A percentile compares a stretch with the other conserved stretches of the same genome.
phyloP scores from a whole-genome alignment of 2,888 invertebrate species.

The Helleia helle region DNA sequence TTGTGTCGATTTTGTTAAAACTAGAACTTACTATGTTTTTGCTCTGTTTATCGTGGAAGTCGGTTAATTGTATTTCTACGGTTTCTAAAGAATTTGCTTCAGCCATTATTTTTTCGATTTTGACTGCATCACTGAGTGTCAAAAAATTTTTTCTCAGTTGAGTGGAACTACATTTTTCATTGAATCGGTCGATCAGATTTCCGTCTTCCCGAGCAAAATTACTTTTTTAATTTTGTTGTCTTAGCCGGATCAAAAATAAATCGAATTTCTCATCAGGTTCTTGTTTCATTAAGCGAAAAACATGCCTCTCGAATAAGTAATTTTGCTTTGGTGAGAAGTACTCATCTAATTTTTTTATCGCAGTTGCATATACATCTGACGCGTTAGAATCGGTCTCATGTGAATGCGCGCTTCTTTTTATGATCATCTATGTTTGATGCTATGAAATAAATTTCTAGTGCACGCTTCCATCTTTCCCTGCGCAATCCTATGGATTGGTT shows the following conservation, averaged over 20 bases:
- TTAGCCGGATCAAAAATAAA: conserved; percentile 25
- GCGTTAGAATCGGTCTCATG: no score
- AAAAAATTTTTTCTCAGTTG: conserved; percentile 21
- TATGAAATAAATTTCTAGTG: no score
- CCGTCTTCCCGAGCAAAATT: conserved; percentile 10
- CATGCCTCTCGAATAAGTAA: conserved; percentile 15
- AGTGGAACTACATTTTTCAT: conserved; percentile 13
- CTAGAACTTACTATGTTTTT: background rate
- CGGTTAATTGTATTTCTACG: conserved; percentile 13
- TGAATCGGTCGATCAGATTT: conserved; percentile 17
- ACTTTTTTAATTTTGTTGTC: conserved; percentile 10
- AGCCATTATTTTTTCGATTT: conserved; percentile 18
- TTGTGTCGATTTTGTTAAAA: no score
- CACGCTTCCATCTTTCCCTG: conserved; percentile 9
- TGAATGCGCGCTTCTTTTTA: no score
- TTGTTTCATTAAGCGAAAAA: conserved; percentile 16
- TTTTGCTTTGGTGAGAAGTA: conserved; percentile 12
- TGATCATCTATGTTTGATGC: no score
- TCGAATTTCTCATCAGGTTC: no score
- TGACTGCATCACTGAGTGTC: conserved; percentile 12
- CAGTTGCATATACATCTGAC: no score
- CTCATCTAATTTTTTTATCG: conserved; percentile 8
- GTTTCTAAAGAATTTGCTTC: conserved; percentile 23
- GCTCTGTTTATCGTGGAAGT: background rate
- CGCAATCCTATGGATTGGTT: no score